Conservation (phyloP, 2,797 vertebrate genomes). For the Varecia variegata region DNA sequence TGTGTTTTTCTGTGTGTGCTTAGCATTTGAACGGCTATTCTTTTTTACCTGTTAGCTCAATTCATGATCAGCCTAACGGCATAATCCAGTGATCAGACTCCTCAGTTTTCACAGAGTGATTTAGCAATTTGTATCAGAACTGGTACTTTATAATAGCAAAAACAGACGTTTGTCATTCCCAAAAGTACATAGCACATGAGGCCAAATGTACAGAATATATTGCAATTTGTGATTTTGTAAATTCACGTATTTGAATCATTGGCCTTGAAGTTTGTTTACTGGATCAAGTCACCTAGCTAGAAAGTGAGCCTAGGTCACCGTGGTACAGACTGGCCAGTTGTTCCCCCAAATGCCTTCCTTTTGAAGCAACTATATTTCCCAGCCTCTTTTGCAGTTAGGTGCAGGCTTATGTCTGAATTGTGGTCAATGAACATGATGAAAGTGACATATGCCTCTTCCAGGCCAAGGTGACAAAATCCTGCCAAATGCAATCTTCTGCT, state of each 20-base stretch:
- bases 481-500: neutral
- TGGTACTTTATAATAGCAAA: neutral
- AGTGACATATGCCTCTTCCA: neutral
- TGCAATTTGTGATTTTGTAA: neutral
- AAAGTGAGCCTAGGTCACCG: neutral
- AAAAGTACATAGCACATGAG: neutral
- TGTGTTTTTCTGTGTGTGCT: neutral
- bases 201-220: neutral
- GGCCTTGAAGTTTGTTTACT: neutral
- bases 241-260: neutral
- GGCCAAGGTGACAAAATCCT: neutral
- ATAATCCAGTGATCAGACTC: neutral
- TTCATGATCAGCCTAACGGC: neutral
- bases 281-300: neutral
- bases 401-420: neutral
- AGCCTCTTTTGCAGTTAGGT: neutral
- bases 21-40: neutral
- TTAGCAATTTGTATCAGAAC: constrained; percentile 26
- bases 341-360: neutral
- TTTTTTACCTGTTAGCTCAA: neutral
- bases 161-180: constrained; percentile 19
- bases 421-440: neutral
- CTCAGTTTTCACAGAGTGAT: neutral
- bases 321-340: neutral
- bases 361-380: neutral